Evolutionary conservation across 1,140 invertebrate species (phyloP).

Genomic region (Camponotus floridanus): DNA sequence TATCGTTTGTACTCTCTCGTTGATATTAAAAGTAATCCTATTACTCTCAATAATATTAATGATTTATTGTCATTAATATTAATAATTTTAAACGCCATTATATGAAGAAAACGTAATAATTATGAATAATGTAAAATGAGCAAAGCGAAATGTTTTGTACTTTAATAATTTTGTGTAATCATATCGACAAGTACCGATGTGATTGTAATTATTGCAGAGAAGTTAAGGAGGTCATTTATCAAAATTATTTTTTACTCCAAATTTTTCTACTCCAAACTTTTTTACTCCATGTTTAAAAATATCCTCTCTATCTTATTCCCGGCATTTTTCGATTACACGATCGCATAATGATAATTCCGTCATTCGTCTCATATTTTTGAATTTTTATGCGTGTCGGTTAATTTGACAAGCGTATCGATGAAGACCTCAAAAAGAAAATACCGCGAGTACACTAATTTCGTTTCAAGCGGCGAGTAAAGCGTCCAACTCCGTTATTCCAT

Average conservation of each 20-base stretch:
- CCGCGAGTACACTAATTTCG: conserved; percentile 8
- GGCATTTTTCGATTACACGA: neutral
- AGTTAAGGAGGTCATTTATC: neutral
- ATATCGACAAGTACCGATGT: neutral
- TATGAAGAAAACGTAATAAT: neutral
- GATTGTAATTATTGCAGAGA: neutral
- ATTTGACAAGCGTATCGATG: conserved; percentile 7
- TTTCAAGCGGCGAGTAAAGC: neutral
- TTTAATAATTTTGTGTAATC: neutral
- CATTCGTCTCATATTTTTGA: neutral
- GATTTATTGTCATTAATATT: conserved; percentile 1
- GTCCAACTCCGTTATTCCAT: neutral
- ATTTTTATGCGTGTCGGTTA: neutral
- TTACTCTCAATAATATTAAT: conserved; percentile 12
- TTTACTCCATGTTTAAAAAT: neutral
- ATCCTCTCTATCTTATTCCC: neutral
- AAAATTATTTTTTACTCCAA: neutral
- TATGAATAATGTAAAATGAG: conserved; percentile 2
- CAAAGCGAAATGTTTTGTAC: neutral
- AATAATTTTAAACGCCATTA: conserved; percentile 1
- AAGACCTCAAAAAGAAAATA: conserved; percentile 1
- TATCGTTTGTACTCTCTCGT: neutral
- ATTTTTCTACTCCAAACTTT: neutral
- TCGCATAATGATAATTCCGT: neutral
- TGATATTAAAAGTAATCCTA: neutral